phyloP scores from a whole-genome alignment of 2,113 vertebrate species.

The Dascyllus trimaculatus region DNA sequence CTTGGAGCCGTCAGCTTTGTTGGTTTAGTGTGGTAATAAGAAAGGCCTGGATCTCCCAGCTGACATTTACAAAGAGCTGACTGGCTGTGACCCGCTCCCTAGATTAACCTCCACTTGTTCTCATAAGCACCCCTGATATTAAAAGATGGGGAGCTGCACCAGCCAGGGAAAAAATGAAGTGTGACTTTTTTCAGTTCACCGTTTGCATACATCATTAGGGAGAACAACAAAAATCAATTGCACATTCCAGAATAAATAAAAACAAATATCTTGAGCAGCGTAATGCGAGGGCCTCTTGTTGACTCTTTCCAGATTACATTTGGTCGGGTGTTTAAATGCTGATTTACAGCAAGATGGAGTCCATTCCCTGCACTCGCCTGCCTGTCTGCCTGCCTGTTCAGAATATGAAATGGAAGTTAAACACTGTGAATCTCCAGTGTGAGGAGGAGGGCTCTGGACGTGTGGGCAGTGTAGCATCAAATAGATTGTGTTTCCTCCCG shows the following conservation, averaged over 20 bases:
- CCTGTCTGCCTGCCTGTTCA: conserved; percentile 79
- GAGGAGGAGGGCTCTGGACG: conserved; percentile 79
- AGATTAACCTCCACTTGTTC: conserved; percentile 84
- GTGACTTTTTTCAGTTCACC: conserved; percentile 67
- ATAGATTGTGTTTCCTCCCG: conserved; percentile 87
- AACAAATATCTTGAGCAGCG: conserved; percentile 76
- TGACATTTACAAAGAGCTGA: conserved; percentile 85
- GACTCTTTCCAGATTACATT: conserved; percentile 81
- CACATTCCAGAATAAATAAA: conserved; percentile 78
- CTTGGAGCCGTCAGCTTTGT: conserved; percentile 74
- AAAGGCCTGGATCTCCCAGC: conserved; percentile 73
- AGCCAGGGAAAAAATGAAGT: conserved; percentile 54
- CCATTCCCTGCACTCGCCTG: conserved; percentile 62
- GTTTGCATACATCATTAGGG: conserved; percentile 79
- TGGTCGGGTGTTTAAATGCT: conserved; percentile 78
- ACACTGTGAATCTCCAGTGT: conserved; percentile 79
- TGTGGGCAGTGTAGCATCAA: conserved; percentile 87
- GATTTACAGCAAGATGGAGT: conserved; percentile 83
- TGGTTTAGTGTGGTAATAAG: conserved; percentile 83
- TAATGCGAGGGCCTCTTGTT: conserved; percentile 67
- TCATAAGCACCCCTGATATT: conserved; percentile 74
- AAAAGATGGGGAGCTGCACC: conserved; percentile 63
- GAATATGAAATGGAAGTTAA: conserved; percentile 87
- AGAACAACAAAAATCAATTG: conserved; percentile 78
- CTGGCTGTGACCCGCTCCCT: conserved; percentile 69